Conservation (phyloP, 2,113 vertebrate genomes). For the Pao palembangensis region DNA sequence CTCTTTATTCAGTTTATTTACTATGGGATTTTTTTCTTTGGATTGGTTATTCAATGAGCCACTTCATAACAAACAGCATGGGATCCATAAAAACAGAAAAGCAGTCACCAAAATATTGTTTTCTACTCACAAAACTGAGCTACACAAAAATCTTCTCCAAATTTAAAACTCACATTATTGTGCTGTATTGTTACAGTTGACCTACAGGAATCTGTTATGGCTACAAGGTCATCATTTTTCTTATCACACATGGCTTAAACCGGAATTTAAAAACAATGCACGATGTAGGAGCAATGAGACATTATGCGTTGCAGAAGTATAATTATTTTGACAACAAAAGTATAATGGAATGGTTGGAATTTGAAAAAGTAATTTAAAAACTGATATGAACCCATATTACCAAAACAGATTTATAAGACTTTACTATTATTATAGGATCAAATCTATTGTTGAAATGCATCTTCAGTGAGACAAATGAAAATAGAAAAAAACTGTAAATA, state of each 20-base stretch:
- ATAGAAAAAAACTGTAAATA: background rate
- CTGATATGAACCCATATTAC: background rate
- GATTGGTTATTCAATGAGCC: too few species aligned
- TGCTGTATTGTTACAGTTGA: conserved; percentile 48
- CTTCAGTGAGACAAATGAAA: conserved; percentile 8
- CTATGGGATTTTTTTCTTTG: too few species aligned
- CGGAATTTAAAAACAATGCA: conserved; percentile 36
- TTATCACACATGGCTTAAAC: conserved; percentile 35
- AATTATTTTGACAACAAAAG: conserved; percentile 33
- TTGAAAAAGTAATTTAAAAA: conserved; percentile 1
- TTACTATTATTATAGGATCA: too few species aligned
- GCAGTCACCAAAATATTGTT: background rate
- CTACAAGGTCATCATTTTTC: conserved; percentile 35
- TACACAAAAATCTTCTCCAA: conserved; percentile 4
- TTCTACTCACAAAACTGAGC: conserved; percentile 19
- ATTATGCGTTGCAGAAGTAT: conserved; percentile 30
- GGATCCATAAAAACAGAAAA: background rate
- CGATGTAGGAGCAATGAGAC: conserved; percentile 23
- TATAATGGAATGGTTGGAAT: conserved; percentile 37
- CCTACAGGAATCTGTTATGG: conserved; percentile 50
- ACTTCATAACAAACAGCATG: too few species aligned
- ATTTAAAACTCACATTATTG: conserved; percentile 45
- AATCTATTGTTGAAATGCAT: conserved; percentile 10
- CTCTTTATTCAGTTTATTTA: too few species aligned
- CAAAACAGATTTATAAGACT: background rate